Evolutionary conservation across 2,797 vertebrate species (phyloP).

Genomic region (Syngnathus acus): DNA sequence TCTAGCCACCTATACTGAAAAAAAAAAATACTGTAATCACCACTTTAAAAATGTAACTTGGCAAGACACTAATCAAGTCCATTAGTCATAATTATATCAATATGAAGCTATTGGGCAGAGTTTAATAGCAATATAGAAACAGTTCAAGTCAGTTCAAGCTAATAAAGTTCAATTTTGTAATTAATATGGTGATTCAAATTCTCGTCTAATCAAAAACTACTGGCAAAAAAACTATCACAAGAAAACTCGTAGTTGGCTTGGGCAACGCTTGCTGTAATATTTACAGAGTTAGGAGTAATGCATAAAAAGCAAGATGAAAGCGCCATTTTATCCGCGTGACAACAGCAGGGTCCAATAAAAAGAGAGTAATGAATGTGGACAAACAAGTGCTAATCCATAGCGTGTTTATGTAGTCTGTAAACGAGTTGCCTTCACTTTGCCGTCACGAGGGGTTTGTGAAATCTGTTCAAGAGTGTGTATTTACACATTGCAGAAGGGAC

Average conservation of each 20-base stretch:
- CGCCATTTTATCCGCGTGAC: not conserved
- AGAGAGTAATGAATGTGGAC: not conserved
- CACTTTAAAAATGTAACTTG: not conserved
- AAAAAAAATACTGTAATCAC: not conserved
- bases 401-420: conserved; percentile 8
- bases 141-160: no score
- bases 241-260: not conserved
- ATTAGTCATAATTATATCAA: not conserved
- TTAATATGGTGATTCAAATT: not conserved
- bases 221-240: not conserved
- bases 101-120: not conserved
- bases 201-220: not conserved
- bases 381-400: not conserved
- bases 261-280: not conserved
- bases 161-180: not conserved
- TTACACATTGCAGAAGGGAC: not conserved
- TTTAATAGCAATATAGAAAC: not conserved
- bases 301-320: not conserved
- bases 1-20: not conserved
- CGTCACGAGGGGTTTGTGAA: conserved; percentile 8
- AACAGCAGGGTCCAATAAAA: not conserved
- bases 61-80: not conserved
- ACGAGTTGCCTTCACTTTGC: not conserved
- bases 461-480: conserved; percentile 5
- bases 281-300: not conserved